Conservation (phyloP, 2,888 invertebrate genomes). For the Amphipoea oculea region DNA sequence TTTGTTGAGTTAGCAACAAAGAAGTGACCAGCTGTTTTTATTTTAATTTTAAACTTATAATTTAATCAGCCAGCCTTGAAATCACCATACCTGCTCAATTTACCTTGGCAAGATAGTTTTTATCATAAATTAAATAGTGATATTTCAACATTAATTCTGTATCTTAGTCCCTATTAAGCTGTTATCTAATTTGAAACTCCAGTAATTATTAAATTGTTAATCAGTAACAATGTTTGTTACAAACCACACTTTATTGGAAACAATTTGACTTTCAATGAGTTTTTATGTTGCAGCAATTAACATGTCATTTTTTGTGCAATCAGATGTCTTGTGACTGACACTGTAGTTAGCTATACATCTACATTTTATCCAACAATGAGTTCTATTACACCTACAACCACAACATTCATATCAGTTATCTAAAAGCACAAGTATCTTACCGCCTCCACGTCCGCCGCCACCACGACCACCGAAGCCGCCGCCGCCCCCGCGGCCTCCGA, state of each 20-base stretch:
- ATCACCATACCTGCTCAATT: slow-evolving; percentile 12
- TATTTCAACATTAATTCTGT: not conserved
- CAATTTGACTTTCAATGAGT: not conserved
- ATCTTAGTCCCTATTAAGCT: not conserved
- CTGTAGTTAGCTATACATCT: not conserved
- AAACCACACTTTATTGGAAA: not conserved
- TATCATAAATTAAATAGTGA: not conserved
- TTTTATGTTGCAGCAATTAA: not conserved
- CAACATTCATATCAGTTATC: not conserved
- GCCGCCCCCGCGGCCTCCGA: slow-evolving; percentile 76
- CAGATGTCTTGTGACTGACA: not conserved
- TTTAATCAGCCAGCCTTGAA: slow-evolving; percentile 6
- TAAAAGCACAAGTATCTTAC: slow-evolving; percentile 15
- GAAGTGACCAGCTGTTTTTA: slow-evolving; percentile 2
- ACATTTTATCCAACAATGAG: slow-evolving; percentile 1
- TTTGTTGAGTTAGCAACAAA: not conserved
- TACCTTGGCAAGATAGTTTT: not conserved
- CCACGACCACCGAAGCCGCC: slow-evolving; percentile 85
- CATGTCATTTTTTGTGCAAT: not conserved
- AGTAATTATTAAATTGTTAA: not conserved
- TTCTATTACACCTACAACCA: not conserved
- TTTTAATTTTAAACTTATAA: not conserved
- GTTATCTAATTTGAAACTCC: not conserved
- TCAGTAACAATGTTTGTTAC: not conserved
- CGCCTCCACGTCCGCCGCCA: slow-evolving; percentile 82